phyloP scores from a whole-genome alignment of 2,797 vertebrate species.

The Coreius guichenoti region DNA sequence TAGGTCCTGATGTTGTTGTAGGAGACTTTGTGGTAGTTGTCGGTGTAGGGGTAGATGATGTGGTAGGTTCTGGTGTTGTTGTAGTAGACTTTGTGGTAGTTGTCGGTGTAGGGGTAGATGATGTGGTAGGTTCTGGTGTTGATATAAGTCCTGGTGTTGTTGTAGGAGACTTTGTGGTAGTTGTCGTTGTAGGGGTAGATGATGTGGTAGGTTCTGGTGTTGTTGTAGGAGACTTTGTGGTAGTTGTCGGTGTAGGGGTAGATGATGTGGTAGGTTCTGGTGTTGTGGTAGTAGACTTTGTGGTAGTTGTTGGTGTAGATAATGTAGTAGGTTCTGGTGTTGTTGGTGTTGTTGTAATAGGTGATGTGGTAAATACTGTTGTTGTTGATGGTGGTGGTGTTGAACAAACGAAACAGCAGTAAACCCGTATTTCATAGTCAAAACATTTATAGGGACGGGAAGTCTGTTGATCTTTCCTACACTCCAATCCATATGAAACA shows the following conservation, averaged over 20 bases:
- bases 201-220: not conserved
- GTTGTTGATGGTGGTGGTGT: not conserved
- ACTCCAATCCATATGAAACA: constrained; percentile 67
- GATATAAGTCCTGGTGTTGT: too few relatives aligned
- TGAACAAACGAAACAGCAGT: constrained; percentile 60
- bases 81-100: not conserved
- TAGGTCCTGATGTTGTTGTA: not conserved
- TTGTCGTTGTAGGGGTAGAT: not conserved
- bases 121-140: not conserved
- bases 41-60: not conserved
- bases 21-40: not conserved
- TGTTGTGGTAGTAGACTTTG: too few relatives aligned
- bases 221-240: not conserved
- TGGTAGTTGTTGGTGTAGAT: not conserved
- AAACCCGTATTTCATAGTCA: constrained; percentile 72
- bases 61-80: not conserved
- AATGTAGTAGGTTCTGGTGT: not conserved
- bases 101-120: not conserved
- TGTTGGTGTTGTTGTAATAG: not conserved
- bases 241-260: not conserved
- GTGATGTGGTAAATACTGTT: not conserved
- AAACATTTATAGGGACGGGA: constrained; percentile 57
- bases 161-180: not conserved
- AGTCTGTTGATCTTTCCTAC: constrained; percentile 62
- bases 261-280: not conserved